Evolutionary conservation across 2,113 vertebrate genomes (phyloP).

Genomic region (Oryzias javanicus): DNA sequence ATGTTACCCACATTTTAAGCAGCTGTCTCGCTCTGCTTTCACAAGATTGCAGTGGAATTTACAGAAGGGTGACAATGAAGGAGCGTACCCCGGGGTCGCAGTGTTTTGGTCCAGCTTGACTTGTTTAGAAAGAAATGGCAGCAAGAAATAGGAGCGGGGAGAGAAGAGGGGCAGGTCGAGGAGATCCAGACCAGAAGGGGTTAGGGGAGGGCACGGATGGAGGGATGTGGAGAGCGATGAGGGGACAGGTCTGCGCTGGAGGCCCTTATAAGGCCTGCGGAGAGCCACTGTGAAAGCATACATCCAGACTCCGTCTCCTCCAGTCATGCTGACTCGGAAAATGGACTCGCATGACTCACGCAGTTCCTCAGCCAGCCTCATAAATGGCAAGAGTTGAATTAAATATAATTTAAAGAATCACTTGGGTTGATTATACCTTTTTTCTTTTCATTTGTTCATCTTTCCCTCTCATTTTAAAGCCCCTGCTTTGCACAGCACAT

Average conservation of each 20-base stretch:
- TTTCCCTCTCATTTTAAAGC: not conserved
- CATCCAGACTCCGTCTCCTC: not conserved
- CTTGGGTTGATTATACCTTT: constrained; percentile 10
- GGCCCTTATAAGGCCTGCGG: constrained; percentile 70
- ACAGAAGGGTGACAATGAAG: constrained; percentile 3
- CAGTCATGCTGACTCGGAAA: not conserved
- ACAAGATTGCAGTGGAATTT: too few relatives aligned
- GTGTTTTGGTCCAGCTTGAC: constrained; percentile 63
- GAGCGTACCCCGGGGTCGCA: constrained; percentile 20
- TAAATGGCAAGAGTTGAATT: constrained; percentile 9
- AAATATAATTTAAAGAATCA: not conserved
- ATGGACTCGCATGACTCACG: not conserved
- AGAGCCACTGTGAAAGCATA: constrained; percentile 19
- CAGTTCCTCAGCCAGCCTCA: not conserved
- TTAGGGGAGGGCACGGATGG: constrained; percentile 58
- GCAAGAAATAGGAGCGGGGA: constrained; percentile 22
- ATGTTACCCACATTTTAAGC: too few relatives aligned
- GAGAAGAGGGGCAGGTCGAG: constrained; percentile 35
- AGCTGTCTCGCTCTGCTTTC: too few relatives aligned
- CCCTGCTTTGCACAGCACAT: not conserved
- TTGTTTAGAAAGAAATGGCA: constrained; percentile 65
- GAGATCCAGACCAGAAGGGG: constrained; percentile 75
- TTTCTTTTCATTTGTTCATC: not conserved
- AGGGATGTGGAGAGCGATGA: constrained; percentile 33
- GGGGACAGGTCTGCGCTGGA: constrained; percentile 55